A percentile compares a stretch with the other conserved stretches of the same genome.
Conservation (phyloP, 2,797 vertebrate species). For the Fratercula arctica region DNA sequence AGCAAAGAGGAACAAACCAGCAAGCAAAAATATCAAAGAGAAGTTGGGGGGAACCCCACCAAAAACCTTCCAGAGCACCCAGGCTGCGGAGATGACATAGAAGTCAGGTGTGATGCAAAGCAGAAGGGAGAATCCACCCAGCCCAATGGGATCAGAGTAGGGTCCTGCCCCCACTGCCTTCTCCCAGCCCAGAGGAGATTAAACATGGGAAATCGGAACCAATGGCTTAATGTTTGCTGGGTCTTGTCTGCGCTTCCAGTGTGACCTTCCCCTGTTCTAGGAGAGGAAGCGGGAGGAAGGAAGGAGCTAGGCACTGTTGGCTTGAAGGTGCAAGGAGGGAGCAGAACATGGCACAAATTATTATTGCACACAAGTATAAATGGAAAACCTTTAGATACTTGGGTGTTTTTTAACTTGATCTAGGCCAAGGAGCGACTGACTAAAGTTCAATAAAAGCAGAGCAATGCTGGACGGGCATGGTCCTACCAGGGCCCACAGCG, state of each 20-base stretch:
- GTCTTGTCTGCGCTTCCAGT: background rate
- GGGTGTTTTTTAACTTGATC: background rate
- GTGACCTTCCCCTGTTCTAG: background rate
- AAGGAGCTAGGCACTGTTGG: background rate
- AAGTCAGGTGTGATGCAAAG: background rate
- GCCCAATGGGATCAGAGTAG: background rate
- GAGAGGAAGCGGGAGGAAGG: background rate
- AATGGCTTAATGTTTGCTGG: background rate
- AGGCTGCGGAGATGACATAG: fast-evolving
- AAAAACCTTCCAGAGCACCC: background rate
- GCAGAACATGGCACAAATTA: fast-evolving
- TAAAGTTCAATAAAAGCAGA: fast-evolving
- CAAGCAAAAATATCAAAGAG: background rate
- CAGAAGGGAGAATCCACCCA: background rate
- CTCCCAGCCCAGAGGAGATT: background rate
- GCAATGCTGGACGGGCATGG: background rate
- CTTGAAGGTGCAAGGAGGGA: background rate
- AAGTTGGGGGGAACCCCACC: fast-evolving
- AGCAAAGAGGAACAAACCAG: background rate
- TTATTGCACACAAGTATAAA: fast-evolving
- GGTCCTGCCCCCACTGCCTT: background rate
- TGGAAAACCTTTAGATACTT: background rate
- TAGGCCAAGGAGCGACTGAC: background rate
- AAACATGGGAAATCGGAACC: background rate
- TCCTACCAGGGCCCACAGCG: background rate